These are phyloP conservation scores for Sciurus carolinensis DNA, from an alignment of 2,797 vertebrate genomes.

Conservation along the genomic window DNA sequence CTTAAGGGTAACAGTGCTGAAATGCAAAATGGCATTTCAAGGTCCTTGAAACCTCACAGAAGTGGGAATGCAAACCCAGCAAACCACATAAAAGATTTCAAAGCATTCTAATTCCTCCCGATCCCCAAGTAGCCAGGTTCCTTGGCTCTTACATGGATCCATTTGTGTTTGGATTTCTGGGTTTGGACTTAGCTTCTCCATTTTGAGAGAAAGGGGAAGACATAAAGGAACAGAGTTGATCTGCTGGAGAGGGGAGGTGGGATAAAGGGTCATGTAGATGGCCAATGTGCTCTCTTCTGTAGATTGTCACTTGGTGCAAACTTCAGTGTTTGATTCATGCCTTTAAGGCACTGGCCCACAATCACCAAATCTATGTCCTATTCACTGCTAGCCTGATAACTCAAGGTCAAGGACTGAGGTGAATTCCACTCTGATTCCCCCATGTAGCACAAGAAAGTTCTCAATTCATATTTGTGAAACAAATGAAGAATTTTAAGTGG, in stretches of 20 bases:
- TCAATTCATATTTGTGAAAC: background rate
- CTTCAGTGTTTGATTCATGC: background rate
- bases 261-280: background rate
- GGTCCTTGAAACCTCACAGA: background rate
- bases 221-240: background rate
- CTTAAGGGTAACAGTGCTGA: background rate
- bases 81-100: background rate
- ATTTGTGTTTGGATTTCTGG: background rate
- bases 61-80: background rate
- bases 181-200: background rate
- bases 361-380: background rate
- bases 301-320: background rate
- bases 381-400: background rate
- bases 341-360: fast-evolving
- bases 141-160: background rate
- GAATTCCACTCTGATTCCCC: background rate
- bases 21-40: background rate
- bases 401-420: background rate
- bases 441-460: background rate
- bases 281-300: background rate
- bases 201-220: background rate
- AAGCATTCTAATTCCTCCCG: background rate
- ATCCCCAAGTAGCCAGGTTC: background rate
- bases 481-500: conserved; percentile 25
- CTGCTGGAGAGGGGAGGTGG: background rate